Conservation (phyloP, 2,888 invertebrate genomes). For the Aleiodes leptofemur region DNA sequence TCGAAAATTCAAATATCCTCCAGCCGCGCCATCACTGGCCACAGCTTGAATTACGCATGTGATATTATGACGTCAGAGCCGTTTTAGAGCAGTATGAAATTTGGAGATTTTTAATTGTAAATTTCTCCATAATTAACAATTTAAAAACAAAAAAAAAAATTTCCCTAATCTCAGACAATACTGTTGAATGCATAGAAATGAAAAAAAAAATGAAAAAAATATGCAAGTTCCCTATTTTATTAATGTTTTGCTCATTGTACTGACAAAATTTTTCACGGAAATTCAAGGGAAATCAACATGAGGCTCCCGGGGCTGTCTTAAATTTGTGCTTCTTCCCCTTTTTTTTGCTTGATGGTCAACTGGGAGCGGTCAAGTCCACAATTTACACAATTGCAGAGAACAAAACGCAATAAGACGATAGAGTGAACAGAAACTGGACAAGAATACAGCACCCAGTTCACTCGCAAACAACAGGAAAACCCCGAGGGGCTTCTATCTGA, state of each 20-base stretch:
- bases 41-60: too few relatives aligned
- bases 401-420: slow-evolving; percentile 35
- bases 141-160: too few relatives aligned
- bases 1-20: too few relatives aligned
- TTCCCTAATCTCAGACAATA: too few relatives aligned
- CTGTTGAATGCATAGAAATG: too few relatives aligned
- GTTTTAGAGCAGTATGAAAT: too few relatives aligned
- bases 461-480: slow-evolving; percentile 68
- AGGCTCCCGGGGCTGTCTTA: slow-evolving; percentile 33
- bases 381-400: slow-evolving; percentile 37
- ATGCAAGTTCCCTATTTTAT: not conserved
- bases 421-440: slow-evolving; percentile 47
- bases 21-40: too few relatives aligned
- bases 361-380: slow-evolving; percentile 44
- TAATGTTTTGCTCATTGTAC: not conserved
- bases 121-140: too few relatives aligned
- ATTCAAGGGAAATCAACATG: not conserved
- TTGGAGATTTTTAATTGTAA: too few relatives aligned
- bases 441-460: slow-evolving; percentile 70
- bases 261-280: not conserved
- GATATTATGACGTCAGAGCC: too few relatives aligned
- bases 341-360: slow-evolving; percentile 5
- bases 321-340: slow-evolving; percentile 37
- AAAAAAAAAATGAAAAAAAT: too few relatives aligned
- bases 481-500: slow-evolving; percentile 1